Evolutionary conservation across 2,797 vertebrate genomes (phyloP).

Genomic region (Otolemur crassicaudatus): DNA sequence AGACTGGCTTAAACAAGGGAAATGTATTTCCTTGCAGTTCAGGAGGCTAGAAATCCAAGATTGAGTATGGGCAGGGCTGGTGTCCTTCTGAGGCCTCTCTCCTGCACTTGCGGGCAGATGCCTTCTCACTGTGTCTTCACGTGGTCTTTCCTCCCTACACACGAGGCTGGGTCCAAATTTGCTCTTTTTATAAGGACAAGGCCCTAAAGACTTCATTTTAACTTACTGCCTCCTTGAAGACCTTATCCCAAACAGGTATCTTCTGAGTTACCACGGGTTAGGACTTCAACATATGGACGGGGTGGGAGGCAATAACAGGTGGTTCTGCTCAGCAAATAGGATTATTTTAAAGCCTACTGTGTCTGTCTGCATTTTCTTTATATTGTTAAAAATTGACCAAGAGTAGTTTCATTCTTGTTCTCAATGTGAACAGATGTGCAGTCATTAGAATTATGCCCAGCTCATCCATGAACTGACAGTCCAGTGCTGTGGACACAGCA

Average conservation of each 20-base stretch:
- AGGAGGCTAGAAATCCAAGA: neutral
- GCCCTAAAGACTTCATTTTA: neutral
- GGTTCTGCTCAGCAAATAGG: constrained; percentile 18
- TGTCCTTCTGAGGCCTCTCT: neutral
- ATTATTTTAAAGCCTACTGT: constrained; percentile 44
- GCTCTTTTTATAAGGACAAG: neutral
- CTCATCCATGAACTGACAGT: neutral
- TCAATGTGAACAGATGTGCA: neutral
- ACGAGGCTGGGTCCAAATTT: neutral
- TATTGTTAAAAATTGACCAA: constrained; percentile 51
- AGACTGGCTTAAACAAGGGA: neutral
- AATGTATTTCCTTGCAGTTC: neutral
- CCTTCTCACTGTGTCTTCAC: neutral
- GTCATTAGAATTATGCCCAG: neutral
- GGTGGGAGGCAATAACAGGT: neutral
- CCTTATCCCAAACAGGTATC: neutral
- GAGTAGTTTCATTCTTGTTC: neutral
- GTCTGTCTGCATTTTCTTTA: neutral
- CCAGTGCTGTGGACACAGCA: neutral
- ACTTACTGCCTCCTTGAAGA: neutral
- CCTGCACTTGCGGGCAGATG: neutral
- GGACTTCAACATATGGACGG: neutral
- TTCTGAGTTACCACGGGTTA: neutral
- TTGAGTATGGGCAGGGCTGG: neutral
- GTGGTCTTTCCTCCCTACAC: neutral